Conservation (phyloP, 2,797 vertebrate genomes). For the Clarias laeviceps region DNA sequence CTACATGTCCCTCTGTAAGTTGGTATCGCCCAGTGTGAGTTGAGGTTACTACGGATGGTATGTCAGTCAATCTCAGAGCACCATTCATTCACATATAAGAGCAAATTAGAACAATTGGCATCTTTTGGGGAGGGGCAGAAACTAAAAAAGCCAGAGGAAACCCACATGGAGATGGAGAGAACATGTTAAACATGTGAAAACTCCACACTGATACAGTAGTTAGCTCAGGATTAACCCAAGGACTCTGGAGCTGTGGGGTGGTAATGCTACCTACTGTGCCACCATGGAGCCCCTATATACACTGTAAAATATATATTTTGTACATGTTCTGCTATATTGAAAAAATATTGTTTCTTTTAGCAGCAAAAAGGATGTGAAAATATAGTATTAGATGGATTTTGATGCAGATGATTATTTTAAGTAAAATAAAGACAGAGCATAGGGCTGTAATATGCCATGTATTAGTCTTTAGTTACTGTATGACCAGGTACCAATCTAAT, state of each 20-base stretch:
- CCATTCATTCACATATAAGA: not conserved
- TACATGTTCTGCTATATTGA: no score
- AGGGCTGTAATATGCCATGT: not conserved
- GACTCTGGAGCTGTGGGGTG: not conserved
- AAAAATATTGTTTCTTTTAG: not conserved
- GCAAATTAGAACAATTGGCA: not conserved
- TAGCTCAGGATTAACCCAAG: not conserved
- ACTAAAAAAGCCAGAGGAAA: not conserved
- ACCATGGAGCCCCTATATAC: not conserved
- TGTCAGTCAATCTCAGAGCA: not conserved
- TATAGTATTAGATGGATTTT: not conserved
- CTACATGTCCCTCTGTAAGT: not conserved
- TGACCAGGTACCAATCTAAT: not conserved
- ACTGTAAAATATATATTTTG: not conserved
- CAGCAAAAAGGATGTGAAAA: not conserved
- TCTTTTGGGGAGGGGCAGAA: not conserved
- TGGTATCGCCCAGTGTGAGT: no score
- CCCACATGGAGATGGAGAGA: not conserved
- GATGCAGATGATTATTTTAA: not conserved
- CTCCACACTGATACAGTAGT: not conserved
- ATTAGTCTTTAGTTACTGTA: not conserved
- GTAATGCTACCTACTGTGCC: not conserved
- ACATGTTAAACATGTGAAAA: not conserved
- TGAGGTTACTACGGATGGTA: no score
- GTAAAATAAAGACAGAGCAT: conserved; percentile 24